Percentiles rank a stretch among this genome's conserved stretches.
Evolutionary conservation across 1,140 invertebrate genomes (phyloP).

Genomic region (Drosophila funebris): DNA sequence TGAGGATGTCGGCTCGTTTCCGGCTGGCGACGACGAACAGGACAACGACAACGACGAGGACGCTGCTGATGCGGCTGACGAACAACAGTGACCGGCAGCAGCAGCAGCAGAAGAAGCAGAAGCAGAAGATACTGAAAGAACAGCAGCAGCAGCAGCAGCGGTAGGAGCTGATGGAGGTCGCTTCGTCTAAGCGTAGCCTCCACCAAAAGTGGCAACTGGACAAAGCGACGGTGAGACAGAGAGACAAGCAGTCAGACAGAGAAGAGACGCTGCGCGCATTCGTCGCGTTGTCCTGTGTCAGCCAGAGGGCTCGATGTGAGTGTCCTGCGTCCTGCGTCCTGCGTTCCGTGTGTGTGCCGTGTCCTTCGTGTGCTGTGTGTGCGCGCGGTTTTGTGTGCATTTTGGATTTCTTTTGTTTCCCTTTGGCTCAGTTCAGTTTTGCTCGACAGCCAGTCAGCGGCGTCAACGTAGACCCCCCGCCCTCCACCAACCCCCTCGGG

Average conservation of each 20-base stretch:
- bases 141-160: constrained; percentile 6
- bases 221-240: neutral
- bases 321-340: constrained; percentile 36
- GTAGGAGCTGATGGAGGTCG: neutral
- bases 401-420: constrained; percentile 75
- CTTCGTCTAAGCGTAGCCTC: constrained; percentile 54
- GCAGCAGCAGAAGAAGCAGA: constrained; percentile 10
- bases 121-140: no score
- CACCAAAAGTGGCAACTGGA: constrained; percentile 43
- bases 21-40: constrained; percentile 10
- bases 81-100: constrained; percentile 45
- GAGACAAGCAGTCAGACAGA: constrained; percentile 2
- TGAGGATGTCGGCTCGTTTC: constrained; percentile 46
- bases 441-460: constrained; percentile 78
- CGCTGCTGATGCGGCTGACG: constrained; percentile 64
- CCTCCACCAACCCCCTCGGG: neutral
- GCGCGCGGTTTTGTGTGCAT: constrained; percentile 68
- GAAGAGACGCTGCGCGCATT: constrained; percentile 29
- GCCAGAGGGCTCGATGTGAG: neutral
- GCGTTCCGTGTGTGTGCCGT: constrained; percentile 20
- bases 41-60: constrained; percentile 5
- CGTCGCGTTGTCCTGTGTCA: constrained; percentile 31
- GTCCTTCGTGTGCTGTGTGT: constrained; percentile 11
- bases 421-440: constrained; percentile 56
- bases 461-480: constrained; percentile 49